Percentiles rank a stretch among this genome's conserved stretches.
These are phyloP conservation scores for Petrolisthes cinctipes DNA, from an alignment of 2,888 invertebrate genomes.

Conservation along the genomic window DNA sequence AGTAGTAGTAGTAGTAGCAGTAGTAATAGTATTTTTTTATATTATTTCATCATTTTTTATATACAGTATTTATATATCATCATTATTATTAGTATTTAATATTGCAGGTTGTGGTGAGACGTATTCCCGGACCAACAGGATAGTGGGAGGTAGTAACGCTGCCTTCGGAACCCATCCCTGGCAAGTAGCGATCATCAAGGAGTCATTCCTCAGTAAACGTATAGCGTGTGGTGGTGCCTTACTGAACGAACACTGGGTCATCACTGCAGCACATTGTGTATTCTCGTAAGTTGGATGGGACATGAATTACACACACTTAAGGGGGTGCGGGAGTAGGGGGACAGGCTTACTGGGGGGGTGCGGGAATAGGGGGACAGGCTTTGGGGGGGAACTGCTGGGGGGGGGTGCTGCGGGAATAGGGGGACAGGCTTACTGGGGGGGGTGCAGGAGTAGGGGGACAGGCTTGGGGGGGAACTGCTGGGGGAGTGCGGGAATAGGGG, in stretches of 20 bases:
- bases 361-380: not conserved
- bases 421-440: too few species aligned
- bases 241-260: constrained; percentile 90
- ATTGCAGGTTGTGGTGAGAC: constrained; percentile 88
- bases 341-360: not conserved
- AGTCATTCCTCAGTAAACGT: constrained; percentile 89
- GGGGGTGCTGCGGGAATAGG: not conserved
- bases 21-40: not conserved
- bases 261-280: constrained; percentile 84
- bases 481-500: too few species aligned
- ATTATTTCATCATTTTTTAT: not conserved
- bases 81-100: not conserved
- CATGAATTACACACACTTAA: not conserved
- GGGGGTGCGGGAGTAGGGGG: too few species aligned
- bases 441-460: too few species aligned
- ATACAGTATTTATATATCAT: not conserved
- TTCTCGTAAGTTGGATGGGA: constrained; percentile 43
- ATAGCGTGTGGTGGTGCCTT: constrained; percentile 92
- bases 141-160: constrained; percentile 91
- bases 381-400: not conserved
- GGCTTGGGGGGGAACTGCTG: too few species aligned
- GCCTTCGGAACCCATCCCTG: constrained; percentile 93
- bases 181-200: constrained; percentile 78
- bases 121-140: constrained; percentile 87
- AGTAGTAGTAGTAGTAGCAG: not conserved